Percentiles rank a stretch among this genome's conserved stretches.
Evolutionary conservation across 2,113 vertebrate species (phyloP).

Genomic region (Butorides virescens): DNA sequence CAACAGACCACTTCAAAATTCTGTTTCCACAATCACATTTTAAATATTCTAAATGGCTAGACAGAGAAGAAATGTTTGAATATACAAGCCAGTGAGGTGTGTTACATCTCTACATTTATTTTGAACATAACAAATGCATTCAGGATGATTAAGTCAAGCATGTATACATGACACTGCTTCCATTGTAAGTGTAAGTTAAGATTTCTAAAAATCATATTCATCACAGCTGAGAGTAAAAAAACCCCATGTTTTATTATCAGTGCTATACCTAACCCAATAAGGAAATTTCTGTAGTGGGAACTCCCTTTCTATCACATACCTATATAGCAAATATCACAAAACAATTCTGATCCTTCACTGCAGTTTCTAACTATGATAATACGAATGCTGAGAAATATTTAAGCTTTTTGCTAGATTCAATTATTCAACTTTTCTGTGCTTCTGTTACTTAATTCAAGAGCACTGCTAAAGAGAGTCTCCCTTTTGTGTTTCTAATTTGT

Average conservation of each 20-base stretch:
- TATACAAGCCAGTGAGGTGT: not conserved
- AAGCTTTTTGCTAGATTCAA: not conserved
- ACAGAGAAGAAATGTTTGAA: not conserved
- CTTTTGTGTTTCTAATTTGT: not conserved
- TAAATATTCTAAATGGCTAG: not conserved
- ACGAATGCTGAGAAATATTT: not conserved
- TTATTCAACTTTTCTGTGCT: not conserved
- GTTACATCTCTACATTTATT: not conserved
- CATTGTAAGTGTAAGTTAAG: not conserved
- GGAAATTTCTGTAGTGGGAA: not conserved
- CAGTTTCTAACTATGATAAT: not conserved
- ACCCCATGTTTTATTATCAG: not conserved
- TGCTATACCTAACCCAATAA: not conserved
- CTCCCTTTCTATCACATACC: not conserved
- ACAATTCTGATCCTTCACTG: not conserved
- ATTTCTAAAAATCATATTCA: not conserved
- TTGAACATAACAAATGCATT: not conserved
- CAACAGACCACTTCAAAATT: not conserved
- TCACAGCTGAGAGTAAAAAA: not conserved
- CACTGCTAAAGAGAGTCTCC: not conserved
- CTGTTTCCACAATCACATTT: not conserved
- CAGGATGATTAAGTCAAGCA: not conserved
- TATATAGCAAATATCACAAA: not conserved
- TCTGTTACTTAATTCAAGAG: not conserved
- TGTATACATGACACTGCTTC: not conserved